phyloP scores from a whole-genome alignment of 2,888 invertebrate species.

The Stictocephala bisonia region DNA sequence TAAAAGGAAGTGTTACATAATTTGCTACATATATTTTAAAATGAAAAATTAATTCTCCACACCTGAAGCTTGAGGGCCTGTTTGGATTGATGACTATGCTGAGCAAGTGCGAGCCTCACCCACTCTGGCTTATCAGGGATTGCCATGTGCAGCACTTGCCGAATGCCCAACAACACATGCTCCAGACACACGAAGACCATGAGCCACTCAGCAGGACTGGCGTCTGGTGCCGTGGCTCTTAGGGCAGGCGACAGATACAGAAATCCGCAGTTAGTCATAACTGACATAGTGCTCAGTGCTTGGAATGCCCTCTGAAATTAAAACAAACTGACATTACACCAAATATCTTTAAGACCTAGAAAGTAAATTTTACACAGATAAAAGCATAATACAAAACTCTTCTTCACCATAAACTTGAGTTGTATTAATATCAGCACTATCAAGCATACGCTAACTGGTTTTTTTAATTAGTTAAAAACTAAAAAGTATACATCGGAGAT shows the following conservation, averaged over 20 bases:
- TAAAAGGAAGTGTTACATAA: too few relatives aligned
- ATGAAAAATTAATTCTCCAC: too few relatives aligned
- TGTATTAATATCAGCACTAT: too few relatives aligned
- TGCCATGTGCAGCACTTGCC: constrained; percentile 73
- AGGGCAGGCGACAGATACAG: constrained; percentile 76
- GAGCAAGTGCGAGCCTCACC: constrained; percentile 73
- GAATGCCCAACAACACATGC: constrained; percentile 74
- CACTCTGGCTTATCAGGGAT: constrained; percentile 79
- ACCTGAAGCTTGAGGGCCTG: constrained; percentile 72
- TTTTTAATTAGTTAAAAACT: too few relatives aligned
- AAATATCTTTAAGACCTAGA: too few relatives aligned
- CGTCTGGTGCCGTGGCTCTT: constrained; percentile 64
- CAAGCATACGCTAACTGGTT: too few relatives aligned
- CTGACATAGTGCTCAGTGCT: constrained; percentile 74
- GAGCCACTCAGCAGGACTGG: constrained; percentile 66
- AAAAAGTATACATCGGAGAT: too few relatives aligned
- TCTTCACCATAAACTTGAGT: too few relatives aligned
- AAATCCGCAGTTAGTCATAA: constrained; percentile 80
- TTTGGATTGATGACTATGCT: constrained; percentile 71
- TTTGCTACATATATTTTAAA: too few relatives aligned
- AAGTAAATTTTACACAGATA: too few relatives aligned
- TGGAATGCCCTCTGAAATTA: constrained; percentile 73
- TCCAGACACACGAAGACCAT: constrained; percentile 76
- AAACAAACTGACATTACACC: too few relatives aligned
- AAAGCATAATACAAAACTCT: too few relatives aligned